A percentile compares a stretch with the other conserved stretches of the same genome.
Evolutionary conservation across 2,888 invertebrate species (phyloP).

Genomic region (Calameuta pallipes): DNA sequence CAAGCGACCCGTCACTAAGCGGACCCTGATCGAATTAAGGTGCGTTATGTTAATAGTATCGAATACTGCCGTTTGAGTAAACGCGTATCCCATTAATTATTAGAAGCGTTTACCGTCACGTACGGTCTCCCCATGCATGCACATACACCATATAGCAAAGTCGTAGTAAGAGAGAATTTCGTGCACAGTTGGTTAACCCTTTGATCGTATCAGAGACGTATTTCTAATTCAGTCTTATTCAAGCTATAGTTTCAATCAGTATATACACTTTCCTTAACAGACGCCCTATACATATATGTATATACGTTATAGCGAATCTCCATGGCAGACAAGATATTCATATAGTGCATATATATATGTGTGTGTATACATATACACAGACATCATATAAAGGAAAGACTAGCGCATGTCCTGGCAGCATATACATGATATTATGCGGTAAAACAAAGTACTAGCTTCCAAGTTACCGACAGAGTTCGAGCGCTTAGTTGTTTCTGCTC

Average conservation of each 20-base stretch:
- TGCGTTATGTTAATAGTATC: slow-evolving; percentile 51
- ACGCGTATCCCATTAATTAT: slow-evolving; percentile 45
- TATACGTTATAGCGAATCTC: background rate
- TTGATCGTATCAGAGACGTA: background rate
- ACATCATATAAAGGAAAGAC: background rate
- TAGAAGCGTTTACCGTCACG: slow-evolving; percentile 11
- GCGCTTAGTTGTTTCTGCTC: slow-evolving; percentile 16
- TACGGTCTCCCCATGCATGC: background rate
- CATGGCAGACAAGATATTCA: background rate
- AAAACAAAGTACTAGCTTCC: slow-evolving; percentile 38
- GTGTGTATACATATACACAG: background rate
- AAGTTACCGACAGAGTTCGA: slow-evolving; percentile 17
- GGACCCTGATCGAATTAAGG: slow-evolving; percentile 49
- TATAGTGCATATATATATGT: background rate
- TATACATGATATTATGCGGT: slow-evolving; percentile 51
- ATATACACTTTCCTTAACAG: background rate
- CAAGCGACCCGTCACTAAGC: slow-evolving; percentile 42
- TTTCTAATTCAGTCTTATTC: background rate
- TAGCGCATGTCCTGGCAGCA: slow-evolving; percentile 13
- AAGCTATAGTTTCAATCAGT: background rate
- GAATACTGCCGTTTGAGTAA: slow-evolving; percentile 35
- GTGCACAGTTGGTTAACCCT: background rate
- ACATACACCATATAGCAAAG: background rate
- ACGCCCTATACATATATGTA: background rate
- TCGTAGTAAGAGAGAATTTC: background rate